These are phyloP conservation scores for Tokudaia tokunoshimensis DNA, from an alignment of 2,797 vertebrate genomes.

Conservation along the genomic window DNA sequence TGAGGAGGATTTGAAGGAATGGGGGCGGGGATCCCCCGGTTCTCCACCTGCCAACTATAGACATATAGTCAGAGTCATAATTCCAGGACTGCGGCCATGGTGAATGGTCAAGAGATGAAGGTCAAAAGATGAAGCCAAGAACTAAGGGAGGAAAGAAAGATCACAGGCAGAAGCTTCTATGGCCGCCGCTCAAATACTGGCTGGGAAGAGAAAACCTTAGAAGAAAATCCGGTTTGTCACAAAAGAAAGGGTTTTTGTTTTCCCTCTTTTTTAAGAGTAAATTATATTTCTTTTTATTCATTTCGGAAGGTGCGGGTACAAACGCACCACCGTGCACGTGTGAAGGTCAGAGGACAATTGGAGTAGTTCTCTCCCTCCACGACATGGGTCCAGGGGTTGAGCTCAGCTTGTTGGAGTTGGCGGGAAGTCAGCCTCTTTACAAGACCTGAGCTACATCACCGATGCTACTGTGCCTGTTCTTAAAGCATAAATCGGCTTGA, in stretches of 20 bases:
- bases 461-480: background rate
- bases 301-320: background rate
- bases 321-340: rapidly evolving
- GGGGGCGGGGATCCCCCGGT: background rate
- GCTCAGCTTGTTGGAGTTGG: background rate
- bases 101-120: background rate
- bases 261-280: background rate
- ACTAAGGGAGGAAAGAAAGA: background rate
- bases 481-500: background rate
- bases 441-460: background rate
- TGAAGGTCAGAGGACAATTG: background rate
- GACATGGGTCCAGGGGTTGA: background rate
- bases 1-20: background rate
- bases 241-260: background rate
- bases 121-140: background rate
- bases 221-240: background rate
- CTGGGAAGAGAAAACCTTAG: background rate
- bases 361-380: rapidly evolving
- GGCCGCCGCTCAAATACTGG: background rate
- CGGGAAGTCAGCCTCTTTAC: background rate
- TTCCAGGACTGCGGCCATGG: background rate
- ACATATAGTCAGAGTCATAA: background rate
- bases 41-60: background rate
- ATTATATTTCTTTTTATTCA: background rate
- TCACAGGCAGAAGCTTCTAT: background rate